Evolutionary conservation across 2,797 vertebrate genomes (phyloP).

Genomic region (Pangasius mekongensis): DNA sequence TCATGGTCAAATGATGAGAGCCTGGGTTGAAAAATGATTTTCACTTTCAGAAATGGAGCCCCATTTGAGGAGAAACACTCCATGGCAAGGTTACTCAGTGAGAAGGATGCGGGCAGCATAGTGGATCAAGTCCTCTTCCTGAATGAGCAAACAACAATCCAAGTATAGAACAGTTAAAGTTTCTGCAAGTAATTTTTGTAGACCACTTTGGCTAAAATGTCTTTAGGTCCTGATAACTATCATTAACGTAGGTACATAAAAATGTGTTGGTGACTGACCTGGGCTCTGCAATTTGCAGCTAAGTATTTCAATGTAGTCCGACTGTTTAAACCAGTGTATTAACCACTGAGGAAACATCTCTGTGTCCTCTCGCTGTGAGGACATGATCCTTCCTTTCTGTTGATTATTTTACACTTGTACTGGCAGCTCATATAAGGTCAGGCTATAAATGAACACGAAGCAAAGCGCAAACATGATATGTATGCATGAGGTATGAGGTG

Average conservation of each 20-base stretch:
- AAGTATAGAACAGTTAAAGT: background rate
- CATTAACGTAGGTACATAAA: background rate
- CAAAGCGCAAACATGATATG: background rate
- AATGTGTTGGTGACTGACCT: background rate
- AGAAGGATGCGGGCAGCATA: background rate
- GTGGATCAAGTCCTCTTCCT: background rate
- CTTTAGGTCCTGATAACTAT: background rate
- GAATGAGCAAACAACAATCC: background rate
- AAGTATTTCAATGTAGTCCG: background rate
- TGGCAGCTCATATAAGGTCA: background rate
- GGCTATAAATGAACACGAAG: background rate
- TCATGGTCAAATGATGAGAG: constrained; percentile 32
- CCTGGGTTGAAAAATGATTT: constrained; percentile 26
- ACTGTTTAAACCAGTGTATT: background rate
- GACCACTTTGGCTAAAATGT: background rate
- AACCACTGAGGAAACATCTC: background rate
- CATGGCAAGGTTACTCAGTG: constrained; percentile 42
- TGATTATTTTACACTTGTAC: background rate
- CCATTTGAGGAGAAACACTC: constrained; percentile 23
- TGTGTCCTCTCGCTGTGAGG: too few relatives aligned
- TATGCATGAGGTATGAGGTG: background rate
- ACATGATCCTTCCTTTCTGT: background rate
- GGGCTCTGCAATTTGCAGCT: background rate
- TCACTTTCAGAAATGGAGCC: constrained; percentile 31
- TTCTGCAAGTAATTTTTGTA: background rate